Evolutionary conservation across 2,113 vertebrate genomes (phyloP).

Genomic region (Trachemys scripta): DNA sequence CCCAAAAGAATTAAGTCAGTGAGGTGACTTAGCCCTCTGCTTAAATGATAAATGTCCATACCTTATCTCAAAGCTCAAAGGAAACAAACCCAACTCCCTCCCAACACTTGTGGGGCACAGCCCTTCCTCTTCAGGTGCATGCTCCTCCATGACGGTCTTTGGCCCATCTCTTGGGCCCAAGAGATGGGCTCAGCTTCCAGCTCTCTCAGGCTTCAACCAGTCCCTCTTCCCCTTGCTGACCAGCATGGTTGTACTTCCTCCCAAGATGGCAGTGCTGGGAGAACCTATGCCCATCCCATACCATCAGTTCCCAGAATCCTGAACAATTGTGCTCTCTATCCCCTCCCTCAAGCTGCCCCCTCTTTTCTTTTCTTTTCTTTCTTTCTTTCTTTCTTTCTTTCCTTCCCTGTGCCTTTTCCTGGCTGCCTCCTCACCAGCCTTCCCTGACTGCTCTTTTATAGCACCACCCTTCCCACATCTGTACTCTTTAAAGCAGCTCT

Average conservation of each 20-base stretch:
- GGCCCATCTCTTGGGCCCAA: neutral
- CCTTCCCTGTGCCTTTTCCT: neutral
- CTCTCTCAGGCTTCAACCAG: accelerated
- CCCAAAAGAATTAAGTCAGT: neutral
- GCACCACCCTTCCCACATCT: neutral
- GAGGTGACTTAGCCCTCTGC: neutral
- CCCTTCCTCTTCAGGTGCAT: neutral
- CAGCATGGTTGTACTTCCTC: neutral
- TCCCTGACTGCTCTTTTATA: neutral
- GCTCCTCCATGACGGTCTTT: neutral
- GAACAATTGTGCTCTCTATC: neutral
- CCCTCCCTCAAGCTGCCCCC: neutral
- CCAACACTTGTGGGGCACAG: neutral
- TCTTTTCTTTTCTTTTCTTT: too few relatives aligned
- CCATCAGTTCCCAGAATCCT: neutral
- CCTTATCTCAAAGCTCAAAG: neutral
- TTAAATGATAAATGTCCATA: neutral
- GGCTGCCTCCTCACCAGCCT: neutral
- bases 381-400: neutral
- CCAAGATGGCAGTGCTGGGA: neutral
- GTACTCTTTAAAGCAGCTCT: neutral
- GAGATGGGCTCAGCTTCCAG: neutral
- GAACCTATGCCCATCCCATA: neutral
- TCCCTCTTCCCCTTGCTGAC: neutral
- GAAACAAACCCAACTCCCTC: neutral